Base-by-base conservation (phyloP, 1,140 invertebrate genomes). In the Achroia grisella region DNA sequence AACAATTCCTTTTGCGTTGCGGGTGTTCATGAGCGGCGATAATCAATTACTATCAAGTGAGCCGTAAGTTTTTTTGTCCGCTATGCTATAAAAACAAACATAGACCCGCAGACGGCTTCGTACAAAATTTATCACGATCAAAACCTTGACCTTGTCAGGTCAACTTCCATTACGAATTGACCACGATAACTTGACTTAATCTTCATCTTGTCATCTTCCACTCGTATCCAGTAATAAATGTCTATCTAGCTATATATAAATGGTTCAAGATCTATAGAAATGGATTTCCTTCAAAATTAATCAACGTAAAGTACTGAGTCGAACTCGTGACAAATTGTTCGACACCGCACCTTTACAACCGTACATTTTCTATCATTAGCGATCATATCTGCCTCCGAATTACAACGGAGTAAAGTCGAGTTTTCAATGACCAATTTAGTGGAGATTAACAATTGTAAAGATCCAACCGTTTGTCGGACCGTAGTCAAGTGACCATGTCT, bases 391-490 rank as follows among this genome's bases (percentile, higher is more conserved):
- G 17, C 31, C 37, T 42, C 39, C 14, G 34, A 35, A 41, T 30
- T 11, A 30, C 34, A n/a, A 39, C 11, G 27, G 27, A 27, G 34
- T 32, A 37, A 14, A 36, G 33, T 37, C 39, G 46, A 48, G 23
- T 40, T 35, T 41, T 9, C 17, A 37, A 37, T 5, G 37, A 28
- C 37, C 36, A 41, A 41, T 48, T 48, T 48, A 33, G 40, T 39
- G 39, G 45, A 37, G 13, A 37, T 48, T 48, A 48, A 37, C 37
- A 41, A 48, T 48, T 44, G 42, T 23, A 34, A 23, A 14, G 41
- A 35, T 13, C 31, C 30, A 15, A 37, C 40, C 37, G 35, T 48
- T 34, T 41, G 45, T 41, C 29, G 35, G 11, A 11, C 27, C 10
- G 10, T 23, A 8, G 10, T 29, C 15, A 11, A 2, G 30, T 31